Percentiles rank a stretch among this genome's conserved stretches.
phyloP scores from a whole-genome alignment of 2,888 invertebrate genomes.

The Phortica magna region DNA sequence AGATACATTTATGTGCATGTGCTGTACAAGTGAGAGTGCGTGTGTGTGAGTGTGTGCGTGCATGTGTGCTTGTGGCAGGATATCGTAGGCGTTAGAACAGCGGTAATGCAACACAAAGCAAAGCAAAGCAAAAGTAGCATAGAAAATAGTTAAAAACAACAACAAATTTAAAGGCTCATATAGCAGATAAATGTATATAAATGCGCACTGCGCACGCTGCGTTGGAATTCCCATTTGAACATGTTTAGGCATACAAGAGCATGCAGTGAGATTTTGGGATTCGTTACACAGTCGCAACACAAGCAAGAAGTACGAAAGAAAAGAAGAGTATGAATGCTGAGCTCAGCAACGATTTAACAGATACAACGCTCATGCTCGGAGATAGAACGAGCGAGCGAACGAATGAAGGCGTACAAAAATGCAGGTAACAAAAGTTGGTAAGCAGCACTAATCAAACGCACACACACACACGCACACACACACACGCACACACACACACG shows the following conservation, averaged over 20 bases:
- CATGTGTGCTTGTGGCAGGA: too few species aligned
- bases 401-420: neutral
- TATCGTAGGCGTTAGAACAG: conserved; percentile 21
- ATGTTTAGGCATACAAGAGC: conserved; percentile 21
- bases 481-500: conserved; percentile 31
- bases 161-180: neutral
- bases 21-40: neutral
- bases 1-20: neutral
- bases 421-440: conserved; percentile 32
- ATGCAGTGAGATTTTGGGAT: conserved; percentile 17
- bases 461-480: conserved; percentile 32
- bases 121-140: neutral
- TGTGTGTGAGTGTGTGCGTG: neutral
- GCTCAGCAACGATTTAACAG: neutral
- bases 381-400: too few species aligned
- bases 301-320: neutral
- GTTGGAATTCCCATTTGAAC: conserved; percentile 31
- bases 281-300: neutral
- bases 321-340: conserved; percentile 16
- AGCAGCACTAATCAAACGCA: conserved; percentile 67
- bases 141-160: neutral
- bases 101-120: neutral
- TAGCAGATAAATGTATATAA: conserved; percentile 14
- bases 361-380: neutral
- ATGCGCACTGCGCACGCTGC: conserved; percentile 14